These are phyloP conservation scores for Mesoclemmys tuberculata DNA, from an alignment of 2,113 vertebrate species.

Conservation along the genomic window DNA sequence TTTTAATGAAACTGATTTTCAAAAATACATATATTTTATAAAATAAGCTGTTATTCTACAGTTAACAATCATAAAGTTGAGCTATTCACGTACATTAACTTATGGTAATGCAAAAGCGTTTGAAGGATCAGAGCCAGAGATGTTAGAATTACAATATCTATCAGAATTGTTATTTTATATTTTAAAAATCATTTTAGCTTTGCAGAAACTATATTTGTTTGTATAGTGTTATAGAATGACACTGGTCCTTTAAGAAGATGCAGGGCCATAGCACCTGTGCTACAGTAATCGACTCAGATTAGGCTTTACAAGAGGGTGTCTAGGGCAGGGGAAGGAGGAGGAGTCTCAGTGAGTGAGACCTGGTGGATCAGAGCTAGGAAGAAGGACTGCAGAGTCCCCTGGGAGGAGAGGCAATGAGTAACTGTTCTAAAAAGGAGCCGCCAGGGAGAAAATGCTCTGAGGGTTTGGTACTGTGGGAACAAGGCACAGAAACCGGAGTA, in stretches of 20 bases:
- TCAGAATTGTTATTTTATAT: not conserved
- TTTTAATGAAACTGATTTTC: not conserved
- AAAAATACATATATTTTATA: not conserved
- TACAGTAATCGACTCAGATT: not conserved
- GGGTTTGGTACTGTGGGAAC: not conserved
- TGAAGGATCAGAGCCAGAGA: not conserved
- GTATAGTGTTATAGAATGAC: not conserved
- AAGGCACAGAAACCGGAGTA: not conserved
- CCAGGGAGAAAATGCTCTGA: too few species aligned
- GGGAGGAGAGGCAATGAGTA: not conserved
- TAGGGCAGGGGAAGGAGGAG: not conserved
- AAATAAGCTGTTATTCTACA: not conserved
- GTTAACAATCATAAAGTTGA: not conserved
- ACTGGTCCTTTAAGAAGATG: not conserved
- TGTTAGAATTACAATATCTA: not conserved
- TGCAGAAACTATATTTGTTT: not conserved
- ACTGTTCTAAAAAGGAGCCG: not conserved
- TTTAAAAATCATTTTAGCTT: not conserved
- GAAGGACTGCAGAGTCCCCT: not conserved
- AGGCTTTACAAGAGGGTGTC: not conserved
- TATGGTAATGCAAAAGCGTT: not conserved
- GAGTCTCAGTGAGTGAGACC: not conserved
- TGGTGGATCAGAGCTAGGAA: not conserved
- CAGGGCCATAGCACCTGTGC: not conserved
- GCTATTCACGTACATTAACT: not conserved